These are phyloP conservation scores for Tolmerus cingulatus DNA, from an alignment of 2,888 invertebrate genomes.

Conservation along the genomic window DNA sequence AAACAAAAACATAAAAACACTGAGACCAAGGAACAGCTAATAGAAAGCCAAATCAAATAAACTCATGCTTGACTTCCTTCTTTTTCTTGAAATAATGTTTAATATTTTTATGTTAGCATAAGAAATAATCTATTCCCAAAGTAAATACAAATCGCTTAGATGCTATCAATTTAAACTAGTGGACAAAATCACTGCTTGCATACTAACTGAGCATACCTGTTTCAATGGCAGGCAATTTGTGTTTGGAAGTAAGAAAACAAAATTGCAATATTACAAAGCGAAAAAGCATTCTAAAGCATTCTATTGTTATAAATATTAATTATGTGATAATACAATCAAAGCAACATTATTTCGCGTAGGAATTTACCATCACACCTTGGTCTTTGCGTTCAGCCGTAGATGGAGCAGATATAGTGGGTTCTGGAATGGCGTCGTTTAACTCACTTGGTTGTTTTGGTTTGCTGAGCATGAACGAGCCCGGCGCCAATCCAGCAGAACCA, in stretches of 20 bases:
- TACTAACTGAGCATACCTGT: neutral
- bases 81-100: neutral
- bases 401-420: slow-evolving; percentile 51
- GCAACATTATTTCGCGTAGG: slow-evolving; percentile 49
- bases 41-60: neutral
- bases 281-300: neutral
- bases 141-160: neutral
- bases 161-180: neutral
- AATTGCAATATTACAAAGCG: neutral
- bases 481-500: slow-evolving; percentile 62
- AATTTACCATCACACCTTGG: slow-evolving; percentile 65
- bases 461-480: slow-evolving; percentile 63
- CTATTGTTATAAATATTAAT: neutral
- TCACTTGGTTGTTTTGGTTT: slow-evolving; percentile 72
- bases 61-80: neutral
- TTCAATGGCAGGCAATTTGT: neutral
- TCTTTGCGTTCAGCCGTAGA: slow-evolving; percentile 64
- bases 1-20: neutral
- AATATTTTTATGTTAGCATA: neutral
- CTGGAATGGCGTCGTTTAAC: slow-evolving; percentile 63
- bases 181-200: neutral
- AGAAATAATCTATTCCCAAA: neutral
- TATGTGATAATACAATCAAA: neutral
- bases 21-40: neutral
- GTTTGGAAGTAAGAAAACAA: neutral